phyloP scores from a whole-genome alignment of 2,797 vertebrate genomes.

The Paratrypauchen microcephalus region DNA sequence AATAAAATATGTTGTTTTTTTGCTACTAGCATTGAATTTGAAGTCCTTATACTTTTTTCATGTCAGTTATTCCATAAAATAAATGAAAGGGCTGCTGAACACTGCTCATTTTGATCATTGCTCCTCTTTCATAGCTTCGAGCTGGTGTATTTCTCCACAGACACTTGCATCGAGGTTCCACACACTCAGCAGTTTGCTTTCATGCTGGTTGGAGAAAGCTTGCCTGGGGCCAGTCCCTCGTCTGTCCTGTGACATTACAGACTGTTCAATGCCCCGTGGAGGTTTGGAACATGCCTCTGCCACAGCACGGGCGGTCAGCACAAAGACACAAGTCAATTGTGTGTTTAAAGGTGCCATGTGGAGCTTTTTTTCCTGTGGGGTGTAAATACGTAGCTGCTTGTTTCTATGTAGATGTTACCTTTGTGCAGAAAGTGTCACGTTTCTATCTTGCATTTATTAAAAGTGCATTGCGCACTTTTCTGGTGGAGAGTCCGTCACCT shows the following conservation, averaged over 20 bases:
- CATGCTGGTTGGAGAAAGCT: slow-evolving; percentile 37
- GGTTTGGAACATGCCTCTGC: slow-evolving; percentile 31
- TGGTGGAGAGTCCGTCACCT: no score
- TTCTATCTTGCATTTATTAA: no score
- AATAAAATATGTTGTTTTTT: slow-evolving; percentile 11
- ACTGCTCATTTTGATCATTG: slow-evolving; percentile 38
- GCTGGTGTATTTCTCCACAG: slow-evolving; percentile 35
- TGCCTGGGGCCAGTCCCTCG: slow-evolving; percentile 30
- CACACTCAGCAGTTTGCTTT: slow-evolving; percentile 55
- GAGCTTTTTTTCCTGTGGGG: no score
- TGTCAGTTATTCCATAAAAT: slow-evolving; percentile 32
- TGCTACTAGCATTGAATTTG: not conserved
- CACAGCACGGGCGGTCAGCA: slow-evolving; percentile 32
- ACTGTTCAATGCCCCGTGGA: slow-evolving; percentile 42
- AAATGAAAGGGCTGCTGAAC: slow-evolving; percentile 44
- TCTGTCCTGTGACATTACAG: slow-evolving; percentile 28
- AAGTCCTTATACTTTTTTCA: slow-evolving; percentile 17
- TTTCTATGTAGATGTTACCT: not conserved
- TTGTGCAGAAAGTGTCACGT: not conserved
- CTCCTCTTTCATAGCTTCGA: slow-evolving; percentile 25
- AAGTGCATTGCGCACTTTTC: no score
- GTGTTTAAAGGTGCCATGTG: not conserved
- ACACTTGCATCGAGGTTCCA: slow-evolving; percentile 53
- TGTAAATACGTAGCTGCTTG: no score
- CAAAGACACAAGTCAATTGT: slow-evolving; percentile 21